phyloP scores from a whole-genome alignment of 2,888 invertebrate species.

The Drosophila putrida region DNA sequence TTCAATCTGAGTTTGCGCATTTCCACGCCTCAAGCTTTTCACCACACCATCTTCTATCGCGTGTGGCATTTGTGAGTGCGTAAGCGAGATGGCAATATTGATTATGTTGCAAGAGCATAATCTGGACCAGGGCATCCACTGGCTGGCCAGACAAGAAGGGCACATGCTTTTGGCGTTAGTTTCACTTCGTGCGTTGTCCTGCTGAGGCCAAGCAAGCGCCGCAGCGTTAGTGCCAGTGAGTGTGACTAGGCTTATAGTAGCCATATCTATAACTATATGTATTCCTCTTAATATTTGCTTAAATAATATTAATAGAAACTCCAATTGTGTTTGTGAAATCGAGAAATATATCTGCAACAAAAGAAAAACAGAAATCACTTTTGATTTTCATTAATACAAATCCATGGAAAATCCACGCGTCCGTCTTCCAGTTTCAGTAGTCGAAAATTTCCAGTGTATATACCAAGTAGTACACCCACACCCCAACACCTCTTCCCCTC shows the following conservation, averaged over 20 bases:
- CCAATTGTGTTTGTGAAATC: constrained; percentile 14
- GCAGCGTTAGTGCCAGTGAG: constrained; percentile 71
- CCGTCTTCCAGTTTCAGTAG: constrained; percentile 44
- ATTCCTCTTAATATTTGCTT: constrained; percentile 10
- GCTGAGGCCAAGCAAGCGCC: constrained; percentile 79
- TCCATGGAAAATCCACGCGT: neutral
- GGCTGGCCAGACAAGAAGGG: constrained; percentile 75
- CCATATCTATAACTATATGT: constrained; percentile 22
- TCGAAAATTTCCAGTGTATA: constrained; percentile 75
- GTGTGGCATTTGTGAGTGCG: constrained; percentile 19
- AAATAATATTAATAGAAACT: constrained; percentile 26
- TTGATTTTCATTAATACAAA: neutral
- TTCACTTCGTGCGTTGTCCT: constrained; percentile 84
- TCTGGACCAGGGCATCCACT: constrained; percentile 77
- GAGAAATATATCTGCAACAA: neutral
- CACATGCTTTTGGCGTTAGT: constrained; percentile 82
- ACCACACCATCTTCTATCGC: constrained; percentile 68
- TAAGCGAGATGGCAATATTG: constrained; percentile 46
- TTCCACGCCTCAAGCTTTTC: constrained; percentile 74
- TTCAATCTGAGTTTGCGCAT: constrained; percentile 64
- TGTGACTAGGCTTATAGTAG: constrained; percentile 34
- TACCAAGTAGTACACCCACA: constrained; percentile 39
- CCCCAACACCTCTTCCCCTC: neutral
- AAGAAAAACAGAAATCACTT: neutral
- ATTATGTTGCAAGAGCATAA: constrained; percentile 68